Evolutionary conservation across 1,140 invertebrate genomes (phyloP).

Genomic region (Zaprionus camerounensis): DNA sequence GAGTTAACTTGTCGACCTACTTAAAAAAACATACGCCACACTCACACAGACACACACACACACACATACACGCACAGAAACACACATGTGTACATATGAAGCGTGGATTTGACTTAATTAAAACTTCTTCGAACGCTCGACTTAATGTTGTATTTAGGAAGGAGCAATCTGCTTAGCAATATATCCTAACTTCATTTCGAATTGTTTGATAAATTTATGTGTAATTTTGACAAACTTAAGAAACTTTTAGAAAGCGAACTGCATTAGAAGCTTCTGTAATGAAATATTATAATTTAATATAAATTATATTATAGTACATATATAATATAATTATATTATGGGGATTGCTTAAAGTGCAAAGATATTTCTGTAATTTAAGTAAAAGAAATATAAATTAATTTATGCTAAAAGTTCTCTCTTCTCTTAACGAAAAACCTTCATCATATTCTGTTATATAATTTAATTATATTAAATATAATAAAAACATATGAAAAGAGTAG

Average conservation of each 20-base stretch:
- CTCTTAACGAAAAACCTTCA: too few species aligned
- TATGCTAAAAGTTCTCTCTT: too few species aligned
- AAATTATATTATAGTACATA: too few species aligned
- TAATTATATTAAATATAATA: background rate
- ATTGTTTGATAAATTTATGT: background rate
- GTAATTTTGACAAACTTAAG: background rate
- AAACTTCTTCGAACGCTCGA: conserved; percentile 1
- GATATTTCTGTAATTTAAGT: background rate
- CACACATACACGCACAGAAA: background rate
- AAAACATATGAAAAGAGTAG: background rate
- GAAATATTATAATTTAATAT: too few species aligned
- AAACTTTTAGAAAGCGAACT: background rate
- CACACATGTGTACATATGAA: background rate
- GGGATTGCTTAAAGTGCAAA: too few species aligned
- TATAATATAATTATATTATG: too few species aligned
- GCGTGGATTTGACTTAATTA: conserved; percentile 7
- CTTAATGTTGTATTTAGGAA: background rate
- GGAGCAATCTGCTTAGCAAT: background rate
- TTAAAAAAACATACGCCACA: conserved; percentile 25
- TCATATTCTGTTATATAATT: too few species aligned
- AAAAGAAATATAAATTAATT: background rate
- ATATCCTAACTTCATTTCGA: background rate
- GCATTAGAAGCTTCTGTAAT: too few species aligned
- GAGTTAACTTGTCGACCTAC: conserved; percentile 52
- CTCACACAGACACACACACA: conserved; percentile 12